Evolutionary conservation across 2,113 vertebrate genomes (phyloP).

Genomic region (Cochlearius cochlearius): DNA sequence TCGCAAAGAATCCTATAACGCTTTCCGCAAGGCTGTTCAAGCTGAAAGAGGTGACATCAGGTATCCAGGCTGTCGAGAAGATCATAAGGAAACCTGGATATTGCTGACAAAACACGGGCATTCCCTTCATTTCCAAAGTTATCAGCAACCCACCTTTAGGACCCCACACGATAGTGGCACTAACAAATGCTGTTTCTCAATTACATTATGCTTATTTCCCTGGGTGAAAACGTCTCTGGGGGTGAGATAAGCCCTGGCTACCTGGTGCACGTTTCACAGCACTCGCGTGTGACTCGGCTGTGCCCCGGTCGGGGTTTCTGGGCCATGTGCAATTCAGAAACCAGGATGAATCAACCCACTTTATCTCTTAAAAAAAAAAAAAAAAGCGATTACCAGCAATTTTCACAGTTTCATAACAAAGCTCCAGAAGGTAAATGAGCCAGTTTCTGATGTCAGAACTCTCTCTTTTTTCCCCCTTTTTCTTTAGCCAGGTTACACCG

Average conservation of each 20-base stretch:
- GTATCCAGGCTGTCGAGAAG: neutral
- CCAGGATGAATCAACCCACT: neutral
- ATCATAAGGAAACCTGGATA: neutral
- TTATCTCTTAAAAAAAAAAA: neutral
- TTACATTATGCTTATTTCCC: neutral
- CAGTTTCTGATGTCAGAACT: neutral
- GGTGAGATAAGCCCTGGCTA: neutral
- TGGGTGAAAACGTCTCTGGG: neutral
- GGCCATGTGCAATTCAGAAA: neutral
- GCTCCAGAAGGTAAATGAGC: neutral
- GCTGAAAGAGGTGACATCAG: neutral
- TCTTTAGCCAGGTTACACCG: neutral
- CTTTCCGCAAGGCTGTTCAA: neutral
- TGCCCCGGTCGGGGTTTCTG: neutral
- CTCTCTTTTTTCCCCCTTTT: neutral
- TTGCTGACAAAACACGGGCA: neutral
- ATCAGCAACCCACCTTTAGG: neutral
- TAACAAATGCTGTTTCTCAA: neutral
- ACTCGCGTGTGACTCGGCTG: neutral
- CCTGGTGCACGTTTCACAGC: accelerated
- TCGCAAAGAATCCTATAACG: neutral
- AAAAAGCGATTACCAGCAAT: neutral
- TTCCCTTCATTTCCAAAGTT: neutral
- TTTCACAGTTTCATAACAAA: neutral
- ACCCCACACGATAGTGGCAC: neutral